Base-by-base conservation (phyloP, 2,113 vertebrate species). In the Podilymbus podiceps region DNA sequence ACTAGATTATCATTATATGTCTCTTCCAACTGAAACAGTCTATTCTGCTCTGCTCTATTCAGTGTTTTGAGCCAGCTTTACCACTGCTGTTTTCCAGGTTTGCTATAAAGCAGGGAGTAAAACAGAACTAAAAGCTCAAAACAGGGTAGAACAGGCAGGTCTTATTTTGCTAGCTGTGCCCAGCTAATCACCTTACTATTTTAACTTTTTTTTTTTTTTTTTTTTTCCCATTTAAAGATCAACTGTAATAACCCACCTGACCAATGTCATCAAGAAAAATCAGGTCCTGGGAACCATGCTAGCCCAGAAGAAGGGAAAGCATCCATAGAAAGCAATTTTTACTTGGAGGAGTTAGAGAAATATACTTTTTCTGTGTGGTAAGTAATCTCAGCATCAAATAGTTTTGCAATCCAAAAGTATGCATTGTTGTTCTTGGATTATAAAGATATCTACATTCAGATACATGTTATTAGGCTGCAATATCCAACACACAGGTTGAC, bases 351-450 rank as follows among this genome's bases (percentile, higher is more conserved):
- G 40, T 77, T 98, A 42, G 97, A 98, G 47, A 95, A 97, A 83
- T 93, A 98, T 7, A 95, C 49, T 21, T 97, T 97, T 95, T 98
- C 98, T 90, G 98, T 98, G 25, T 93, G 96, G 98, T 98, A 58
- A 97, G 98, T 85, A 46, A 69, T n/a, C 27, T 79, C 35, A 77
- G 31, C 50, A 82, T 31, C 53, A 64, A 69, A 67, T 27, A 88
- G 7, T 44, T 84, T 89, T 50, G 68, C 16, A 73, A 49, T 3
- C 35, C 2, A 1, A 53, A 88, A 62, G 14, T 52, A 27, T 72
- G 33, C 23, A 59, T 87, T 62, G 35, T 53, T 91, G 28, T 63
- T 50, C 4, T 2, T 62, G 13, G 15, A 30, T 56, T 89, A 18
- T 9, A 66, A 53, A 33, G 33, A 16, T 12, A 12, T 44, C 23